A percentile compares a stretch with the other conserved stretches of the same genome.
phyloP scores from a whole-genome alignment of 1,140 invertebrate genomes.

The Caenorhabditis tropicalis region DNA sequence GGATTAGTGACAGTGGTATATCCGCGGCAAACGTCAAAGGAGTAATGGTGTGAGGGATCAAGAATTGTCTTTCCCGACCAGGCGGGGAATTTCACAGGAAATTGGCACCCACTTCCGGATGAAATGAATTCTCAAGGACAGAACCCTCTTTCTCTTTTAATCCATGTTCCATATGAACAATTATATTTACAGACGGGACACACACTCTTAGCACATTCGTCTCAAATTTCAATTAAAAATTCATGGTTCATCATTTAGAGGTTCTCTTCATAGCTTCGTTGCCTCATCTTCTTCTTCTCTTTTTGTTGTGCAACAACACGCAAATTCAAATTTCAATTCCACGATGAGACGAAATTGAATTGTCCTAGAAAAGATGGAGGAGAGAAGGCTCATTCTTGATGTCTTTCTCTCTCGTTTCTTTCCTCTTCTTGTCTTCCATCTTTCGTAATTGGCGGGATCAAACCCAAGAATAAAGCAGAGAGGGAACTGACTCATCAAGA shows the following conservation, averaged over 20 bases:
- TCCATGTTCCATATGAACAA: neutral
- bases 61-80: neutral
- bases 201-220: neutral
- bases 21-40: neutral
- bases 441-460: slow-evolving; percentile 24
- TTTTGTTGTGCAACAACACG: neutral
- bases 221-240: slow-evolving; percentile 41
- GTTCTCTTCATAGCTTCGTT: neutral
- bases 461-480: neutral
- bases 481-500: slow-evolving; percentile 25
- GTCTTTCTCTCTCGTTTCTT: neutral
- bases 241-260: slow-evolving; percentile 38
- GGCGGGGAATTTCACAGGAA: neutral
- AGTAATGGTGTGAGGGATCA: slow-evolving; percentile 11
- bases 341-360: slow-evolving; percentile 21
- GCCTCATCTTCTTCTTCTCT: neutral
- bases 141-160: neutral
- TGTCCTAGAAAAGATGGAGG: neutral
- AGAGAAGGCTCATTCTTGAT: slow-evolving; percentile 23
- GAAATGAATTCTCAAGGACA: slow-evolving; percentile 44
- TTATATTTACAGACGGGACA: slow-evolving; percentile 5
- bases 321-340: slow-evolving; percentile 34
- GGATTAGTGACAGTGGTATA: slow-evolving; percentile 25
- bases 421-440: neutral
- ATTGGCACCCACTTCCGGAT: slow-evolving; percentile 18